phyloP scores from a whole-genome alignment of 2,797 vertebrate species.

The Dermochelys coriacea region DNA sequence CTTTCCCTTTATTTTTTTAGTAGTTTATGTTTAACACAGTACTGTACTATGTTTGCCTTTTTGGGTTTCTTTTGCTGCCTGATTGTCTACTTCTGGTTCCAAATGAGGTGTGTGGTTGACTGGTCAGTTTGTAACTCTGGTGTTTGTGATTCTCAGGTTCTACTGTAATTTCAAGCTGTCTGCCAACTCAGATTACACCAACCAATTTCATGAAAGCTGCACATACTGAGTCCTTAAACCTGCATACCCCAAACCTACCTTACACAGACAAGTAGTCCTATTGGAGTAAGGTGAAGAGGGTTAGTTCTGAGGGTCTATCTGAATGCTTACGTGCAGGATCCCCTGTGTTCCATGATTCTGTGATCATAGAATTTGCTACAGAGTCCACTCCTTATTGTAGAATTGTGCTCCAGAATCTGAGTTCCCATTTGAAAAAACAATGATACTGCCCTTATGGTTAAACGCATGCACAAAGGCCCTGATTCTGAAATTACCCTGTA shows the following conservation, averaged over 20 bases:
- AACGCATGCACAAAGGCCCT: not conserved
- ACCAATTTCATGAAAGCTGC: conserved; percentile 50
- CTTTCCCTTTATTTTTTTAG: too few species aligned
- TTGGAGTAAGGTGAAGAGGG: conserved; percentile 34
- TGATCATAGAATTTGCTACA: not conserved
- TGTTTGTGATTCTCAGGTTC: too few species aligned
- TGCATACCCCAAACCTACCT: conserved; percentile 29
- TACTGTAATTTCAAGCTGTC: conserved; percentile 37
- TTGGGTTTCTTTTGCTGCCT: too few species aligned
- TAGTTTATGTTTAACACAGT: too few species aligned
- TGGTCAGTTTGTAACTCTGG: too few species aligned
- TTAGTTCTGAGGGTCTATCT: not conserved
- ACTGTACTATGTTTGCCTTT: too few species aligned
- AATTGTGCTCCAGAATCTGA: not conserved
- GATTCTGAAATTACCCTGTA: not conserved
- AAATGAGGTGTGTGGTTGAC: too few species aligned
- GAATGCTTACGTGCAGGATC: conserved; percentile 4
- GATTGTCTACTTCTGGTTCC: too few species aligned
- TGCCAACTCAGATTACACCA: conserved; percentile 48
- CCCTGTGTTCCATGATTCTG: not conserved
- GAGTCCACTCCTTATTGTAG: not conserved
- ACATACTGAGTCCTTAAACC: conserved; percentile 29
- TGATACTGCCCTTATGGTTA: not conserved
- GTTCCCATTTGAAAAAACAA: not conserved
- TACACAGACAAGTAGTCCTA: conserved; percentile 19